Evolutionary conservation across 2,888 invertebrate species (phyloP), one percentile per base, ranked within the genome.

Genomic region (Resseliella maxima): DNA sequence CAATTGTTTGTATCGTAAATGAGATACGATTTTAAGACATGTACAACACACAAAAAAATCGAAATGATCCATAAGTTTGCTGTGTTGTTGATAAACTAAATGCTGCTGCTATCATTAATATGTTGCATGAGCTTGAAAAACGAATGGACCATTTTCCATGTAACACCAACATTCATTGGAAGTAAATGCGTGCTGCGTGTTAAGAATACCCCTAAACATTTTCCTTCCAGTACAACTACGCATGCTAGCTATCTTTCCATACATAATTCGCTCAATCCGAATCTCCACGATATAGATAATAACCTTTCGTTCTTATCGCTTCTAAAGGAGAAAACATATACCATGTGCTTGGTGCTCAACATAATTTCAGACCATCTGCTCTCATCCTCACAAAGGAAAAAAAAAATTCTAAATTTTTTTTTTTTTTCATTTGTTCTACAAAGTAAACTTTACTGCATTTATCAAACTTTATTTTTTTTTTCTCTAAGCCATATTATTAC

Each of bases 141-240:
- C 10, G 31, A 27, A 72, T 72, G 72, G 72, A 72, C 72, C 72
- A 72, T 72, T 72, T 72, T 72, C 72, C 72, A 72, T 72, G 12
- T 35, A 27, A 24, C n/a, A n/a, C 5, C 6, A 59, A 50, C 41
- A 27, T 59, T 24, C 6, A 27, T 35, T 72, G 72, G 72, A 72
- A 72, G 72, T 72, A 12, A 18, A 72, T 35, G 72, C 27, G 72
- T 72, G 31, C 31, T 72, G 72, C 31, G 72, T 72, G 31, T 15
- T 72, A 0, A 72, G 5, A 15, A 31, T 12, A 31, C 72, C 59
- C 24, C 27, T 27, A 27, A 72, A 24, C 24, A 59, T 50, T 50
- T 50, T 24, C 35, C 6, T 72, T 72, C 72, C 72, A 72, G 72
- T 72, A 2, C 15, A 72, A 72, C 31, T 72, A 72, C 72, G 72